These are phyloP conservation scores for Ctenochaetus hawaiiensis DNA, from an alignment of 2,797 vertebrate species.

Conservation along the genomic window DNA sequence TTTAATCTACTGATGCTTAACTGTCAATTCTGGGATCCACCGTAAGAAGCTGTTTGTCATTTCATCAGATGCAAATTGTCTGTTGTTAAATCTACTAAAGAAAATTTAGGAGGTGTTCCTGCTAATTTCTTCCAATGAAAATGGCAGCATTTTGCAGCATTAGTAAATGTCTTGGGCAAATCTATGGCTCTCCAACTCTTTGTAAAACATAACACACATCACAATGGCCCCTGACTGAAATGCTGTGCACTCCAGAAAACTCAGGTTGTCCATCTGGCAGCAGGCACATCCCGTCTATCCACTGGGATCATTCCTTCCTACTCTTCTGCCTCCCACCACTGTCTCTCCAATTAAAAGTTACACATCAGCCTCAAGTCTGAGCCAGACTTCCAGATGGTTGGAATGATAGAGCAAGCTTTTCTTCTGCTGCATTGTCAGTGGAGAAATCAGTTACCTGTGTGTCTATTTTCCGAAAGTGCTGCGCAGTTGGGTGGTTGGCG, in stretches of 20 bases:
- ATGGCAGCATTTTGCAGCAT: constrained; percentile 43
- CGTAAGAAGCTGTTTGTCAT: neutral
- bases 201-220: constrained; percentile 46
- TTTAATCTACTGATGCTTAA: neutral
- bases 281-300: constrained; percentile 70
- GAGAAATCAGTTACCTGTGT: constrained; percentile 79
- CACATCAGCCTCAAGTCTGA: constrained; percentile 78
- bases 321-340: constrained; percentile 72
- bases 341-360: constrained; percentile 86
- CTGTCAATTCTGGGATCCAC: neutral
- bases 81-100: neutral
- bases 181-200: constrained; percentile 37
- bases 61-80: constrained; percentile 6
- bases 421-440: constrained; percentile 76
- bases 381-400: constrained; percentile 84
- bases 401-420: constrained; percentile 80
- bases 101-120: constrained; percentile 4
- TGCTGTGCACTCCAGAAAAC: constrained; percentile 64
- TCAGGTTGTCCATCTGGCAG: constrained; percentile 82
- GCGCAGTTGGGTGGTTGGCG: constrained; percentile 73
- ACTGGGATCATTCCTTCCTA: constrained; percentile 75
- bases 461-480: constrained; percentile 74
- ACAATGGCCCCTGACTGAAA: constrained; percentile 58
- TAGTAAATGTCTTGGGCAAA: constrained; percentile 34
- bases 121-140: constrained; percentile 23